Base-by-base conservation (phyloP, 1,140 invertebrate genomes). In the Lethrus apterus region DNA sequence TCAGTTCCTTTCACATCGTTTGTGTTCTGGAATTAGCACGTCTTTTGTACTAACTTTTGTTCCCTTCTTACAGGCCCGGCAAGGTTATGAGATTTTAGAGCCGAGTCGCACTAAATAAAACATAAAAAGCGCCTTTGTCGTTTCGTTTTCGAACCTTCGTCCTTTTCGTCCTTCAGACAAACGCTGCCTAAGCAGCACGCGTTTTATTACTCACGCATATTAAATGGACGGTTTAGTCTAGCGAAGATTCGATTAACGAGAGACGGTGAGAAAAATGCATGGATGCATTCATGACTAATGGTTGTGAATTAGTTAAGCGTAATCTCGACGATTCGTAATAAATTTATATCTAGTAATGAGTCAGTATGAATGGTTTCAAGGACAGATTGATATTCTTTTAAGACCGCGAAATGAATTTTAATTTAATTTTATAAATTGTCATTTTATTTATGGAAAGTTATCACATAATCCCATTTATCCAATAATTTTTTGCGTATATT, bases 41-140 rank as follows among this genome's bases (percentile, higher is more conserved):
- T 4, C 32, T 9, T 34, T 34, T 34, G 19, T 34, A 14, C 15
- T 18, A 34, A 34, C 10, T 34, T 18, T 18, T 18, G 2, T 31
- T 31, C 14, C 17, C 13, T 10, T 17, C 15, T 33, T 13, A 13
- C 15, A 31, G 14, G 29, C 29, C 32, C 14, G 3, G 19, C 32
- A 14, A 34, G 19, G 32, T 10, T 34, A 18, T 11, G 9, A 17
- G 19, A 18, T 18, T 34, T 34, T 34, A 34, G 32, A 17, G n/a
- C 15, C 17, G 32, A 29, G 26, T 29, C 32, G 32, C n/a, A 34
- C 19, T 34, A 34, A 34, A 34, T 34, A 34, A 34, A 34, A 14
- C 32, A 9, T 34, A 18, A 34, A 34, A 18, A 18, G 32, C 14
- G 32, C 14, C n/a, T 34, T 34, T 34, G 32, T 29, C 10, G 26